phyloP scores from a whole-genome alignment of 2,797 vertebrate genomes.

The Spondyliosoma cantharus region DNA sequence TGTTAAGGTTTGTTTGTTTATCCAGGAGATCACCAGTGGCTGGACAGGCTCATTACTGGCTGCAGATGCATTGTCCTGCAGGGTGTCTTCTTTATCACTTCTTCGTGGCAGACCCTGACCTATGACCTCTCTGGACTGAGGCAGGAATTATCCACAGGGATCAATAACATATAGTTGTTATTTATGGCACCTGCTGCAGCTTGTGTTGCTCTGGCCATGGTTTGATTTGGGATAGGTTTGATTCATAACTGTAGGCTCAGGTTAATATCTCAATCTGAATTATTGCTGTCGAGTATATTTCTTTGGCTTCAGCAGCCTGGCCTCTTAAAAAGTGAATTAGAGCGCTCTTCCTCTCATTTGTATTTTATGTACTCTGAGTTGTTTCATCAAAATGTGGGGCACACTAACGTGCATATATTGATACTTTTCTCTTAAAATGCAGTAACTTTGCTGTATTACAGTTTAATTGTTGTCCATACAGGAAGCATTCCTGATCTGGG shows the following conservation, averaged over 20 bases:
- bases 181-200: constrained; percentile 50
- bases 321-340: constrained; percentile 37
- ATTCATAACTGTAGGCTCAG: constrained; percentile 34
- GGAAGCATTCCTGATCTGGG: background rate
- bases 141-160: constrained; percentile 43
- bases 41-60: background rate
- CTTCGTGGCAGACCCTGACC: constrained; percentile 55
- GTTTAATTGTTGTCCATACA: constrained; percentile 13
- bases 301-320: constrained; percentile 34
- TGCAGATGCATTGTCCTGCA: constrained; percentile 29
- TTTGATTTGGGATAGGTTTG: constrained; percentile 48
- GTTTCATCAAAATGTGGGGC: background rate
- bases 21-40: background rate
- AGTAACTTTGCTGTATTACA: background rate
- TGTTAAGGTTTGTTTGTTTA: constrained; percentile 41
- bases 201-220: constrained; percentile 34
- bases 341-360: constrained; percentile 5
- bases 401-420: background rate
- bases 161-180: constrained; percentile 47
- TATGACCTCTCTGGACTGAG: constrained; percentile 34
- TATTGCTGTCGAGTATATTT: constrained; percentile 33
- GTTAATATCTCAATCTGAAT: constrained; percentile 42
- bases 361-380: constrained; percentile 13
- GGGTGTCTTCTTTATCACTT: constrained; percentile 28
- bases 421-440: background rate